Evolutionary conservation across 2,888 invertebrate species (phyloP), one percentile per base, ranked within the genome.

Genomic region (Rotaria macrura): DNA sequence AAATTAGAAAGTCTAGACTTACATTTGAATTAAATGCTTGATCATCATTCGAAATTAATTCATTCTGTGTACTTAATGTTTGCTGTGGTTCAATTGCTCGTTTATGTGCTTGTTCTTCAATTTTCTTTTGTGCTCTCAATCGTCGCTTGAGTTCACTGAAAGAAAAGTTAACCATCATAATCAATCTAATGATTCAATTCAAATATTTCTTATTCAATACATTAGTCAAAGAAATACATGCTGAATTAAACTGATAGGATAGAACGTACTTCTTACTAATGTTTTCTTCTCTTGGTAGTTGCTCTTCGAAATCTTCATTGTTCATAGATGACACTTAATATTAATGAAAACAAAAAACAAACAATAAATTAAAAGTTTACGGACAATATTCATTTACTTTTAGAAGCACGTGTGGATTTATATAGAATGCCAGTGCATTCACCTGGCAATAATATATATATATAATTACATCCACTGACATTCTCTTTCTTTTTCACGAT

Each of bases 141-240:
- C 17, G 85, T 25, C 85, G 85, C 38, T 74, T 85, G 17, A n/a
- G 4, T 74, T 85, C 85, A 85, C 85, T 85, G 38, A 47, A 85
- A 72, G 6, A 23, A 52, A 47, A 43, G 10, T 5, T 7, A 43
- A 10, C 43, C 5, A 47, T 47, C 9, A 47, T 9, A 47, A 47
- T 14, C 14, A 9, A 9, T 47, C 6, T 47, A 47, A 52, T 52
- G 5, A 49, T 14, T 49, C 17, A 49, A 49, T 49, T 49, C 17
- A 49, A 49, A 49, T 17, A 52, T 52, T 52, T 52, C 5, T 47
- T 9, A 47, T 12, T 47, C 14, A 47, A n/a, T n/a, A n/a, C n/a
- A 6, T 14, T 9, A 9, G 47, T 47, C 10, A 12, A 47, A 47
- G 10, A 9, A 47, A 47, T 23, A 52, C 23, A 23, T 52, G 6